Base-by-base conservation (phyloP, 2,113 vertebrate species). In the Prinia subflava region DNA sequence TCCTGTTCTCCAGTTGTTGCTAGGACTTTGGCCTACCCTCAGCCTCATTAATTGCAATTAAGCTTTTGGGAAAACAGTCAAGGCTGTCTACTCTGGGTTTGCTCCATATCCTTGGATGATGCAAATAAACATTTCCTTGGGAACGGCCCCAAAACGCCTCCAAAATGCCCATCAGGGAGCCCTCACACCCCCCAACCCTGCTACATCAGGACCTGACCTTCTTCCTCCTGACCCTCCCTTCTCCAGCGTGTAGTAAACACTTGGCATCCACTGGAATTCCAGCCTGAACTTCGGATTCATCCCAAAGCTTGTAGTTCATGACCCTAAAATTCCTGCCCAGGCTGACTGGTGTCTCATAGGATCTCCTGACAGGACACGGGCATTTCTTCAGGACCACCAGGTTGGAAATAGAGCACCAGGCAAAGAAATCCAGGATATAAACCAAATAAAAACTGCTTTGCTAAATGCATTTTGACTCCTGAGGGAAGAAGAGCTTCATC, bases 1-100 rank as follows among this genome's bases (percentile, higher is more conserved):
- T 47, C 46, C 46, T 4, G 13, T 90, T 83, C 78, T 42, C 41
- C 50, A 22, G 13, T 88, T 82, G 63, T 46, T 37, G 63, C 11
- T 9, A 10, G 59, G 5, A 3, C 79, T 83, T 88, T 89, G 83
- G 83, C 71, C 84, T 50, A 6, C 0, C 1, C 22, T 90, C 95
- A 59, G 0, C 1, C 15, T 90, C 95, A 41, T 79, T 70, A 78
- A 80, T 86, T 59, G 59, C 50, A 69, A 31, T 73, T 52, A 73
- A 93, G 70, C 78, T 94, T 71, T 60, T 50, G 24, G 64, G 87
- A 82, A 78, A 94, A 60, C 74, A 19, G 24, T n/a, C 65, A 23
- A 28, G 52, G 84, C 65, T 87, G 35, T 2, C 87, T 46, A 35
- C 49, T 39, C 62, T 52, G 46, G 16, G 27, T 76, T 91, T 42